Evolutionary conservation across 2,113 vertebrate species (phyloP).

Genomic region (Gymnobelideus leadbeateri): DNA sequence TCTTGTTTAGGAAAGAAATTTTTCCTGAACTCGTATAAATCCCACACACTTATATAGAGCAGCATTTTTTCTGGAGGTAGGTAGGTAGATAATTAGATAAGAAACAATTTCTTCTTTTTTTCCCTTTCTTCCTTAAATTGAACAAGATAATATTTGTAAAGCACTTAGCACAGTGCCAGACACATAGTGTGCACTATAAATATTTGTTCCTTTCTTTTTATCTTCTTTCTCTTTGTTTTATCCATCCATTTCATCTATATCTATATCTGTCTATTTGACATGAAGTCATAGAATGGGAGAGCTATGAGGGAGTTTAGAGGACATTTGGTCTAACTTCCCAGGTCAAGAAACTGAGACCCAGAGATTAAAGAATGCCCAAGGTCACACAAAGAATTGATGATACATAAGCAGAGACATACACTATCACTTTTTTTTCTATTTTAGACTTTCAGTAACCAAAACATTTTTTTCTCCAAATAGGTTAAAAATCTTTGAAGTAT

Average conservation of each 20-base stretch:
- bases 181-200: background rate
- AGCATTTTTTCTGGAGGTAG: slow-evolving; percentile 28
- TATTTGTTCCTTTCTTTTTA: background rate
- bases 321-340: background rate
- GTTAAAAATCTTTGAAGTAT: background rate
- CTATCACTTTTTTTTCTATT: background rate
- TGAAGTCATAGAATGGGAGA: background rate
- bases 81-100: background rate
- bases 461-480: background rate
- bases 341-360: background rate
- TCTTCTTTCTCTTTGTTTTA: background rate
- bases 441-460: background rate
- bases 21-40: slow-evolving; percentile 27
- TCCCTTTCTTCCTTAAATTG: background rate
- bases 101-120: background rate
- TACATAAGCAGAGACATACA: background rate
- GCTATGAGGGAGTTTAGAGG: background rate
- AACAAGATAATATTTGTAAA: background rate
- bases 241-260: background rate
- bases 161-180: background rate
- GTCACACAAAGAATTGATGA: background rate
- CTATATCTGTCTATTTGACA: background rate
- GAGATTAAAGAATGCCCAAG: background rate
- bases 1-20: slow-evolving; percentile 3
- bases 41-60: background rate